Conservation (phyloP, 2,888 invertebrate genomes). For the Noctua fimbriata region DNA sequence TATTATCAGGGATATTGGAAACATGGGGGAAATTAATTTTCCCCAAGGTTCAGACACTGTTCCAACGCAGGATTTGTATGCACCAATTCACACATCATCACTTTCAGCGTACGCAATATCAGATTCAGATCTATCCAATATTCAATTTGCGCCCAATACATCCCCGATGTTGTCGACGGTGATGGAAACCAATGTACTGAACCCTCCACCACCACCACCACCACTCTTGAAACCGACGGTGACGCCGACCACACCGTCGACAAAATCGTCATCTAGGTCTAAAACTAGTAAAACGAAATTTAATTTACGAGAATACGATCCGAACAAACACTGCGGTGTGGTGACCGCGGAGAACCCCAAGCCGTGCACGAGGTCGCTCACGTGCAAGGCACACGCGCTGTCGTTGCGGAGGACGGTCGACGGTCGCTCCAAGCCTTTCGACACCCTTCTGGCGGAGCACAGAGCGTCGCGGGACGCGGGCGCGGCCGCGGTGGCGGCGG, state of each 20-base stretch:
- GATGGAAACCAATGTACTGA: slow-evolving; percentile 69
- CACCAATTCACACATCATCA: slow-evolving; percentile 76
- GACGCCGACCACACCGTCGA: slow-evolving; percentile 76
- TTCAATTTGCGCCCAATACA: slow-evolving; percentile 83
- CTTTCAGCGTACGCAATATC: slow-evolving; percentile 79
- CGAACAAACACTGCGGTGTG: slow-evolving; percentile 96
- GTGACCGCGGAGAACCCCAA: slow-evolving; percentile 92
- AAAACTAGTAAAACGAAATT: slow-evolving; percentile 86
- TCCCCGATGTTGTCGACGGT: slow-evolving; percentile 80
- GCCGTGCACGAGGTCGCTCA: slow-evolving; percentile 95
- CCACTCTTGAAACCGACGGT: slow-evolving; percentile 65
- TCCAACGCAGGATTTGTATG: slow-evolving; percentile 81
- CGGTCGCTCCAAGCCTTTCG: slow-evolving; percentile 93
- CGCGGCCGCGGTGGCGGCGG: slow-evolving; percentile 70
- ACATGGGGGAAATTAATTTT: slow-evolving; percentile 87
- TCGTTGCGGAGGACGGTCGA: slow-evolving; percentile 92
- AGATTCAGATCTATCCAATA: slow-evolving; percentile 80
- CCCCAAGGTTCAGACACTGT: slow-evolving; percentile 80
- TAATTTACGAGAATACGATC: slow-evolving; percentile 93
- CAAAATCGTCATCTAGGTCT: slow-evolving; percentile 77
- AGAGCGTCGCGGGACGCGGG: slow-evolving; percentile 91
- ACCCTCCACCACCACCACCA: slow-evolving; percentile 44
- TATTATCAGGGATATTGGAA: slow-evolving; percentile 88
- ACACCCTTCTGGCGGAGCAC: slow-evolving; percentile 93
- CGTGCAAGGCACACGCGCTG: slow-evolving; percentile 93